These are phyloP conservation scores for Agapetus fuscipes DNA, from an alignment of 2,888 invertebrate species.

Conservation along the genomic window DNA sequence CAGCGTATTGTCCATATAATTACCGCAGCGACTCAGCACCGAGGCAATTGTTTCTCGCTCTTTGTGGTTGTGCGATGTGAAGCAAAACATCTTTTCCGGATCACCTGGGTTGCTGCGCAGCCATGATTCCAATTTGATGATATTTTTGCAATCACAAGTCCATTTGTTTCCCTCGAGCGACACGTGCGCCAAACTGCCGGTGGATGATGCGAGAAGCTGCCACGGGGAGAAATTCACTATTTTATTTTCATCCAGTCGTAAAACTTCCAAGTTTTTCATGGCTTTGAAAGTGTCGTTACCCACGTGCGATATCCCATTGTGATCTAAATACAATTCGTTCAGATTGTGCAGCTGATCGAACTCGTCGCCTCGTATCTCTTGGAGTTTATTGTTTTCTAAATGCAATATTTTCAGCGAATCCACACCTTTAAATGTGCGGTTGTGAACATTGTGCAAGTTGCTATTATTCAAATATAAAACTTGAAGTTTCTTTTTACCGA, in stretches of 20 bases:
- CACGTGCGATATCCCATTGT: constrained; percentile 64
- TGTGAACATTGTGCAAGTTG: constrained; percentile 63
- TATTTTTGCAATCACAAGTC: constrained; percentile 72
- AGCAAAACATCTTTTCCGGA: constrained; percentile 60
- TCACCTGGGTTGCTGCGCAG: constrained; percentile 54
- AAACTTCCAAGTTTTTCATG: constrained; percentile 60
- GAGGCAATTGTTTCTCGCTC: constrained; percentile 45
- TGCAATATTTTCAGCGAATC: constrained; percentile 62
- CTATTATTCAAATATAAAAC: constrained; percentile 69
- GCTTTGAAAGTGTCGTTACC: constrained; percentile 69
- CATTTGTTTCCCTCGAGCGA: constrained; percentile 70
- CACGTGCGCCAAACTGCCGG: constrained; percentile 52
- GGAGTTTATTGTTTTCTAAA: constrained; percentile 66
- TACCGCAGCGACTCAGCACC: constrained; percentile 52
- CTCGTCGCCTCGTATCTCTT: constrained; percentile 66
- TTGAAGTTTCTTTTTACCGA: constrained; percentile 73
- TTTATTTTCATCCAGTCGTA: constrained; percentile 67
- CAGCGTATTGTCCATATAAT: constrained; percentile 50
- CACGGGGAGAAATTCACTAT: constrained; percentile 67
- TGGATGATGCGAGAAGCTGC: constrained; percentile 55
- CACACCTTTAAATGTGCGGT: constrained; percentile 73
- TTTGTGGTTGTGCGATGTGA: constrained; percentile 45
- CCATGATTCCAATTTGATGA: constrained; percentile 61
- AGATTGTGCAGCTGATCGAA: constrained; percentile 67
- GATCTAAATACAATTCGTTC: constrained; percentile 68